Base-by-base conservation (phyloP, 2,797 vertebrate species). In the Alcedo atthis region DNA sequence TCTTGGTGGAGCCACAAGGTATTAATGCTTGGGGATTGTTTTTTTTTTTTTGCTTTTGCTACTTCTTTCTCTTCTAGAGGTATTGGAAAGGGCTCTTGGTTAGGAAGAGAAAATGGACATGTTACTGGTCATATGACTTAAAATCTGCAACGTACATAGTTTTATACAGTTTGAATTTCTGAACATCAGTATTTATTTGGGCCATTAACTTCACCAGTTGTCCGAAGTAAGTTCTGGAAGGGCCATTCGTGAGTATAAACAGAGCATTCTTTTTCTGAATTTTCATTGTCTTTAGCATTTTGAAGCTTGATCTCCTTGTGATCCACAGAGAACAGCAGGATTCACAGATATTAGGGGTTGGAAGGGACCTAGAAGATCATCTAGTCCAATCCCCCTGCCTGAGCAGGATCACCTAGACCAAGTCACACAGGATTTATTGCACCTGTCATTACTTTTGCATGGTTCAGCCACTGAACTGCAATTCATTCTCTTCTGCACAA, bases 1-100 rank as follows among this genome's bases (percentile, higher is more conserved):
- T 99, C 99, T 46, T 99, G 99, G 99, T 99, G 99, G 99, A 99
- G 99, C 96, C 99, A 99, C 96, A 99, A 99, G 98, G 99, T 99
- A 94, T 14, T 49, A 15, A 9, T 28, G 37, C 32, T 40, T 35
- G 49, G 7, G 32, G 18, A 33, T 48, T 61, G 8, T 25, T 4
- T 18, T 33, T 46, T 12, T 28, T 26, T 40, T 43, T 42, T 42
- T 9, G 2, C 6, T 55, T 12, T 21, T 42, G 8, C 4, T 14
- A n/a, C 21, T 32, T 13, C 32, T 28, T 21, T 17, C 25, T 18
- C 1, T 75, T 78, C 16, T 40, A 46, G 53, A 35, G 55, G 0
- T 81, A 2, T n/a, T 92, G 80, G 48, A 30, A 62, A 48, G 51
- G 13, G 7, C 14, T 81, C 0, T 66, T 45, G 46, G 10, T 74